Conservation (phyloP, 2,113 vertebrate genomes). For the Phyllostomus hastatus region DNA sequence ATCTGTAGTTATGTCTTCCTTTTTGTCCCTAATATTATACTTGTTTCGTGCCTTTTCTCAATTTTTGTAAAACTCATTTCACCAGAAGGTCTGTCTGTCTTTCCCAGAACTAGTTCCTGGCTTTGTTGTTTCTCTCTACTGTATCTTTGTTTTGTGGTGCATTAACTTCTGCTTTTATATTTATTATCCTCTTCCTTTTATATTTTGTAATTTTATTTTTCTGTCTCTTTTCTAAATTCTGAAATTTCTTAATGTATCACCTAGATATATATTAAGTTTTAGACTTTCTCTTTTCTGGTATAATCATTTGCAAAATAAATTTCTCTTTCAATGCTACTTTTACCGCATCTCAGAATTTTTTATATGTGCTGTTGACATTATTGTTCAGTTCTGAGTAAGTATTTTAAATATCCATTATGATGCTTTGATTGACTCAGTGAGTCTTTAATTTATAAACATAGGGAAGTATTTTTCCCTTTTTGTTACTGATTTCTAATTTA, state of each 20-base stretch:
- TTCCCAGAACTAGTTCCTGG: slow-evolving; percentile 44
- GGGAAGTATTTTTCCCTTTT: not conserved
- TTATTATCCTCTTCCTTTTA: slow-evolving; percentile 37
- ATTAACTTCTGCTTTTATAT: slow-evolving; percentile 50
- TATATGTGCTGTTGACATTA: not conserved
- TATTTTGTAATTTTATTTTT: slow-evolving; percentile 21
- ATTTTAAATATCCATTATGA: not conserved
- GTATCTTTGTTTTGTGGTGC: slow-evolving; percentile 27
- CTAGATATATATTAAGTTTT: not conserved
- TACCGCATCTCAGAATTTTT: not conserved
- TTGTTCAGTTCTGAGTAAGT: not conserved
- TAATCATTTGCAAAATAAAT: slow-evolving; percentile 21
- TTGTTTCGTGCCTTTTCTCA: not conserved
- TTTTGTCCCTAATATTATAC: not conserved
- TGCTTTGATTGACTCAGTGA: slow-evolving; percentile 19
- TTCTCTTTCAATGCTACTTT: not conserved
- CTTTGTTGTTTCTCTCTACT: slow-evolving; percentile 29
- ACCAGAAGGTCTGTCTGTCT: slow-evolving; percentile 28
- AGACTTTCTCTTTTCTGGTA: not conserved
- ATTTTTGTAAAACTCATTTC: slow-evolving; percentile 29
- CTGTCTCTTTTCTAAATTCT: slow-evolving; percentile 28
- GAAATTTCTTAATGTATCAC: not conserved
- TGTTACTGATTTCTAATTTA: slow-evolving; percentile 48
- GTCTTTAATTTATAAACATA: slow-evolving; percentile 31
- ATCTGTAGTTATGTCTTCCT: not conserved